A percentile compares a stretch with the other conserved stretches of the same genome.
These are phyloP conservation scores for Muscicapa striata DNA, from an alignment of 2,797 vertebrate genomes.

Conservation along the genomic window DNA sequence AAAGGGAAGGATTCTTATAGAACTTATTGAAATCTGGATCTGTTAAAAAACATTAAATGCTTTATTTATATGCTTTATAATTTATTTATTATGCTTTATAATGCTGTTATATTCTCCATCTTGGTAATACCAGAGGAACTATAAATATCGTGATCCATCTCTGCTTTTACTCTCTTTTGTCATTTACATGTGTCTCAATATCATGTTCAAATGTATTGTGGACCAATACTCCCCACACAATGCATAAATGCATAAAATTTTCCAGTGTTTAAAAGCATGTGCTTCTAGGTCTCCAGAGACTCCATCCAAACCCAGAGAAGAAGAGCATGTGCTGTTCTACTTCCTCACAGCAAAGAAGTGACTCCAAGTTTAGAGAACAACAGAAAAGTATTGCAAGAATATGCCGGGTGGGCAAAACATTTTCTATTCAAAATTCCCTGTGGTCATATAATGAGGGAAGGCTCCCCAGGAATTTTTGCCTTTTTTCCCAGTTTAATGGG, in stretches of 20 bases:
- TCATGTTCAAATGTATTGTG: neutral
- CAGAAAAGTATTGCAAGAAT: neutral
- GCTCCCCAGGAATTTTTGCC: neutral
- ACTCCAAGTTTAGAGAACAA: neutral
- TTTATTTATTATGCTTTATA: too few species aligned
- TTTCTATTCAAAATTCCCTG: neutral
- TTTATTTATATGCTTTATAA: too few species aligned
- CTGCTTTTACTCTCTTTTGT: neutral
- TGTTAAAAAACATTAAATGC: neutral
- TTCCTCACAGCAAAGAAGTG: neutral
- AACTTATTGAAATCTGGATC: neutral
- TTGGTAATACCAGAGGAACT: neutral
- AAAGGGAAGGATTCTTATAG: neutral
- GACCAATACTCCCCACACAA: neutral
- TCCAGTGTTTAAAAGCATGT: neutral
- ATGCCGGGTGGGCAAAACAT: neutral
- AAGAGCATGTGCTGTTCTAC: neutral
- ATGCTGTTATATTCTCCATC: neutral
- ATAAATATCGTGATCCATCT: neutral
- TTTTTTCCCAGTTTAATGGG: neutral
- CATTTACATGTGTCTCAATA: neutral
- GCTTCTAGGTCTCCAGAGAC: neutral
- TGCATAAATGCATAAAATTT: neutral
- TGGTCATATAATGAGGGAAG: neutral
- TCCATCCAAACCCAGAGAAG: neutral